Evolutionary conservation across 2,113 vertebrate species (phyloP).

Genomic region (Nibea albiflora): DNA sequence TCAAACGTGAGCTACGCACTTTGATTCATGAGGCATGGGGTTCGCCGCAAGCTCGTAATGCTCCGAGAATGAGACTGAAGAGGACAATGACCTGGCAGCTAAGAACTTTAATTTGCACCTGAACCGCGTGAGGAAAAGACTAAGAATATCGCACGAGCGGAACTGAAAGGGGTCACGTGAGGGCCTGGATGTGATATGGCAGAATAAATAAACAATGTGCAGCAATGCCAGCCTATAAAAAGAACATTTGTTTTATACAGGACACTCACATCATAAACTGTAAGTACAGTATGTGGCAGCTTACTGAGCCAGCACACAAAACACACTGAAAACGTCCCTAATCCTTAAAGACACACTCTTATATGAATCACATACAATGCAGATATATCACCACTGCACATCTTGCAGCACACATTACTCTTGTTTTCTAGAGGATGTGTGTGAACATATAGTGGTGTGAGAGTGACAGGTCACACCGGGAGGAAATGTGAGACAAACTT

Average conservation of each 20-base stretch:
- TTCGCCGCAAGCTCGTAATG: not conserved
- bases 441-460: not conserved
- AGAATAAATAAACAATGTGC: not conserved
- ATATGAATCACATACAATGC: no score
- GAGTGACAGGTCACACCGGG: not conserved
- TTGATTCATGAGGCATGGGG: conserved; percentile 16
- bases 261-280: not conserved
- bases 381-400: not conserved
- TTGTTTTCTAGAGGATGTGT: not conserved
- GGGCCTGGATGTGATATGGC: not conserved
- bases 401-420: not conserved
- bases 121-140: not conserved
- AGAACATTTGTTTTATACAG: not conserved
- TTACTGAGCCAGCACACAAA: not conserved
- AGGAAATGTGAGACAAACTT: conserved; percentile 3
- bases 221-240: not conserved
- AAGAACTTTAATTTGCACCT: conserved; percentile 12
- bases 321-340: not conserved
- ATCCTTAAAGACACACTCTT: not conserved
- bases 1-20: conserved; percentile 18
- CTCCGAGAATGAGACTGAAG: not conserved
- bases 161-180: not conserved
- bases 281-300: not conserved
- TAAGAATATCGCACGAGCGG: not conserved
- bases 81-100: not conserved